phyloP scores from a whole-genome alignment of 2,888 invertebrate species.

The Netelia virgata region DNA sequence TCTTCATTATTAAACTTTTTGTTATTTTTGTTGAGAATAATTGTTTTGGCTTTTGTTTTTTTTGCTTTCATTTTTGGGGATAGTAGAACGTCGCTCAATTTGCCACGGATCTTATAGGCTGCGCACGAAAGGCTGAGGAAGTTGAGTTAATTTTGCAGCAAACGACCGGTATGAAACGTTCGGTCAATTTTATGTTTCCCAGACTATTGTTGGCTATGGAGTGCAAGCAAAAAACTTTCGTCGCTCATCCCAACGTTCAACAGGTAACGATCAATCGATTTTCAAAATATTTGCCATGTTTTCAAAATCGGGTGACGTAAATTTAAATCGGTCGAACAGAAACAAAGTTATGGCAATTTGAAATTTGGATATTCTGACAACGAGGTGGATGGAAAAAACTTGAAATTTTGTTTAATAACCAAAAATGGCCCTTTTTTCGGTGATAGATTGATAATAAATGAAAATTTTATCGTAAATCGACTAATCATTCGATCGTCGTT shows the following conservation, averaged over 20 bases:
- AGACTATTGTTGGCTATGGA: conserved; percentile 90
- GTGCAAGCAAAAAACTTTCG: conserved; percentile 90
- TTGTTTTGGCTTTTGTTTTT: conserved; percentile 38
- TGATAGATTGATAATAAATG: too few relatives aligned
- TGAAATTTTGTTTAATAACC: neutral
- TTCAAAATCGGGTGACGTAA: too few relatives aligned
- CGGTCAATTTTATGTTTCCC: conserved; percentile 87
- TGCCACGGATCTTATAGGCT: conserved; percentile 87
- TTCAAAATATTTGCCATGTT: too few relatives aligned
- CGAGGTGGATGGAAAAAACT: neutral
- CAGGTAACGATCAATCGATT: conserved; percentile 83
- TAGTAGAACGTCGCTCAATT: conserved; percentile 86
- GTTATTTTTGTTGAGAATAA: conserved; percentile 30
- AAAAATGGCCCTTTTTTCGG: too few relatives aligned
- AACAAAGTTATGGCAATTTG: neutral
- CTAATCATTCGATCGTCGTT: neutral
- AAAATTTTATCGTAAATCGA: neutral
- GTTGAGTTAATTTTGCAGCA: conserved; percentile 89
- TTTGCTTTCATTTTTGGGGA: conserved; percentile 40
- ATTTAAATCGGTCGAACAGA: too few relatives aligned
- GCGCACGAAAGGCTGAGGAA: conserved; percentile 90
- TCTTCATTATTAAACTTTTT: neutral
- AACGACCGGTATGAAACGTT: conserved; percentile 80
- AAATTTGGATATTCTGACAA: neutral
- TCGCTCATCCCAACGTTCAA: conserved; percentile 91